phyloP scores from a whole-genome alignment of 2,113 vertebrate genomes.

The Chlorodrepanis virens region DNA sequence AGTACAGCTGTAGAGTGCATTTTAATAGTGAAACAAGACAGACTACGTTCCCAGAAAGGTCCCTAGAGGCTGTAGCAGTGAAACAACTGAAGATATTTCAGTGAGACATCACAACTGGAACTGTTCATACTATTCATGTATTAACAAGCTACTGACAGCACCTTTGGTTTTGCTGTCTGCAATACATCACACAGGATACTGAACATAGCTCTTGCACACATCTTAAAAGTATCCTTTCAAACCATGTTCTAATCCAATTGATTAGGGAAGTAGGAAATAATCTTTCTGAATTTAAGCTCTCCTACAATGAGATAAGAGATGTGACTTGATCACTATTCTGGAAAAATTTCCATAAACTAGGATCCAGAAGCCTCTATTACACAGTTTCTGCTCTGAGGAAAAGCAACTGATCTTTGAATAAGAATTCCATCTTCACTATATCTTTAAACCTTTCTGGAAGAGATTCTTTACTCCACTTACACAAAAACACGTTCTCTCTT shows the following conservation, averaged over 20 bases:
- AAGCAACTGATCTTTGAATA: background rate
- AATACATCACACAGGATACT: background rate
- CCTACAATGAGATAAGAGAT: background rate
- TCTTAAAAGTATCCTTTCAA: background rate
- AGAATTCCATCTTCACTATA: background rate
- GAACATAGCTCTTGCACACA: background rate
- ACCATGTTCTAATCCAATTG: background rate
- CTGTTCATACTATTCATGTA: background rate
- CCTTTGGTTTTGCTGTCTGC: background rate
- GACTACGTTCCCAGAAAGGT: background rate
- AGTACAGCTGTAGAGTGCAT: background rate
- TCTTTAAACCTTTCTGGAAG: background rate
- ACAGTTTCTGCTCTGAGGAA: background rate
- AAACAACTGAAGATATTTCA: background rate
- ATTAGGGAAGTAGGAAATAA: background rate
- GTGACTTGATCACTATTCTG: background rate
- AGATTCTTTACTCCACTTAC: background rate
- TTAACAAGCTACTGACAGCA: background rate
- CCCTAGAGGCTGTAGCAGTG: background rate
- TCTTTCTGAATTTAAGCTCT: background rate
- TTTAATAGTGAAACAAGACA: background rate
- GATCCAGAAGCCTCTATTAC: background rate
- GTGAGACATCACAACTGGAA: background rate
- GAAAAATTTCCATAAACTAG: background rate
- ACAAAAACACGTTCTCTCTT: background rate